phyloP scores from a whole-genome alignment of 64 coral and sea anemone species.

The Catalaphyllia jardinei region DNA sequence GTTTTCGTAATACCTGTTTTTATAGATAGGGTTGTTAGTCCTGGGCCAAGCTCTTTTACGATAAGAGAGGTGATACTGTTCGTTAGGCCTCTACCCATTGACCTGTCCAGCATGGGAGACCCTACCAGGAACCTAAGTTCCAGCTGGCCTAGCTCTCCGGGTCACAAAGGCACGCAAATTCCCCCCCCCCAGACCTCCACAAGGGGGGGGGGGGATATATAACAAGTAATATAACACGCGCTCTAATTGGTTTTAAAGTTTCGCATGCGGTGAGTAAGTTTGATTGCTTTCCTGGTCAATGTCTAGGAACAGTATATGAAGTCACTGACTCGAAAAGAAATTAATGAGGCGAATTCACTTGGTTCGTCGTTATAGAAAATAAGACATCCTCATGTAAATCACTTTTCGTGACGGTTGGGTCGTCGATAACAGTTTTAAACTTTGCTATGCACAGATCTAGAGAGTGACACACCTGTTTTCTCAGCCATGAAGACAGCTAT shows the following conservation, averaged over 20 bases:
- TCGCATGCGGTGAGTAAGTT: too few species aligned
- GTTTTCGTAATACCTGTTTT: constrained; percentile 25
- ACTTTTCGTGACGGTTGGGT: too few species aligned
- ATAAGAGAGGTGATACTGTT: background rate
- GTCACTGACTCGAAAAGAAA: too few species aligned
- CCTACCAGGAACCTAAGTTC: background rate
- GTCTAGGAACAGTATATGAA: too few species aligned
- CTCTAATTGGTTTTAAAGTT: too few species aligned
- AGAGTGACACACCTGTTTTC: background rate
- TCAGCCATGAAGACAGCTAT: background rate
- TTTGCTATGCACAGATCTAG: background rate
- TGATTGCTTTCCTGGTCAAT: too few species aligned
- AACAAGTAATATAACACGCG: too few species aligned
- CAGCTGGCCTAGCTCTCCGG: background rate
- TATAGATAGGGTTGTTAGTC: background rate
- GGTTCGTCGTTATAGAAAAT: too few species aligned
- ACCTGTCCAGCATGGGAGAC: background rate
- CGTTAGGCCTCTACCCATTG: constrained; percentile 1
- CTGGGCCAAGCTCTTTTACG: background rate
- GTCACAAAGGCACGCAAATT: background rate
- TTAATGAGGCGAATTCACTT: too few species aligned
- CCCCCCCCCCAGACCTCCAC: background rate
- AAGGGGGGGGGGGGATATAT: background rate
- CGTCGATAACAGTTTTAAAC: too few species aligned
- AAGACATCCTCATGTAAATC: too few species aligned